These are phyloP conservation scores for Merodon equestris DNA, from an alignment of 2,888 invertebrate genomes.

Conservation along the genomic window DNA sequence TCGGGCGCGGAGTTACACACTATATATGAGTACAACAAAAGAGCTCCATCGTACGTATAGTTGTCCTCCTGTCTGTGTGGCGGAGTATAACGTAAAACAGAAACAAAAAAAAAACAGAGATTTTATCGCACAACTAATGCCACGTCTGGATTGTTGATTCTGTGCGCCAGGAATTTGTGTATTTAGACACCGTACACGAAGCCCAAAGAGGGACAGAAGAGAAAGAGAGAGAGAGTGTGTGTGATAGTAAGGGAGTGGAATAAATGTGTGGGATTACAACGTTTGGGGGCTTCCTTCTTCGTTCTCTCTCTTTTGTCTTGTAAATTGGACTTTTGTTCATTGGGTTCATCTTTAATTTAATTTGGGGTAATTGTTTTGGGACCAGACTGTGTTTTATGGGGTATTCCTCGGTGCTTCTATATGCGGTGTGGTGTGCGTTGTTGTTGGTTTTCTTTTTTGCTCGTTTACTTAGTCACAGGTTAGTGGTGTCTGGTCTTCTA, in stretches of 20 bases:
- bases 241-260: not conserved
- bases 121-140: conserved; percentile 64
- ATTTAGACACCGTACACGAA: conserved; percentile 27
- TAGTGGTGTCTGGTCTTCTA: no score
- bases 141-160: conserved; percentile 66
- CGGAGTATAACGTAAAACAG: conserved; percentile 31
- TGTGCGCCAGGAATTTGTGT: conserved; percentile 52
- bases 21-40: no score
- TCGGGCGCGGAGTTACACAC: no score
- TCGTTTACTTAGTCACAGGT: no score
- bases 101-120: conserved; percentile 46
- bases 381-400: conserved; percentile 38
- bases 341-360: conserved; percentile 65
- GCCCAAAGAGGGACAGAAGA: no score
- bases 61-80: not conserved
- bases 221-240: not conserved
- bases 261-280: conserved; percentile 38
- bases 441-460: no score
- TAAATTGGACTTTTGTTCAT: conserved; percentile 49
- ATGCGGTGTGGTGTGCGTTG: no score
- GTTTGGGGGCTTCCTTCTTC: conserved; percentile 12
- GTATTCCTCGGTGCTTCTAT: conserved; percentile 24
- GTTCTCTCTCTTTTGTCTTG: conserved; percentile 19
- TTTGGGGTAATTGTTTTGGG: conserved; percentile 64
- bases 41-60: no score